A percentile compares a stretch with the other conserved stretches of the same genome.
These are phyloP conservation scores for Selenia dentaria DNA, from an alignment of 2,888 invertebrate species.

Conservation along the genomic window DNA sequence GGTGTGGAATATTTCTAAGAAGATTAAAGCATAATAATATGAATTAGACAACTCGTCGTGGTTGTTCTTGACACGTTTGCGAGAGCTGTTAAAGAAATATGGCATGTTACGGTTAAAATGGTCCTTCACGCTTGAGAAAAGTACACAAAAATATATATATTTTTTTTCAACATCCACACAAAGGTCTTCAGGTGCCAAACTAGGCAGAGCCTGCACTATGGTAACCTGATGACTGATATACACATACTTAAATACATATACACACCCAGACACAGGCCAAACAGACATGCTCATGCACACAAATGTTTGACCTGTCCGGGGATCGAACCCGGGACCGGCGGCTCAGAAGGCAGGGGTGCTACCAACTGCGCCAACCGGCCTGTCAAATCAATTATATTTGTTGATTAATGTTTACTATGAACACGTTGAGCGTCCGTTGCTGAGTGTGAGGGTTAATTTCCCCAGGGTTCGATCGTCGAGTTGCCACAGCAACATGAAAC, in stretches of 20 bases:
- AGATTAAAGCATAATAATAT: slow-evolving; percentile 19
- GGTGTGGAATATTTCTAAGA: slow-evolving; percentile 23
- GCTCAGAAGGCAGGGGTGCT: too few species aligned
- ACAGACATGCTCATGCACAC: too few species aligned
- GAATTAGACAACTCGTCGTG: slow-evolving; percentile 10
- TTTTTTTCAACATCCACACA: too few species aligned
- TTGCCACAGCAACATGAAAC: slow-evolving; percentile 46
- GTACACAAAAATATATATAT: slow-evolving; percentile 10
- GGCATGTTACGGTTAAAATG: slow-evolving; percentile 15
- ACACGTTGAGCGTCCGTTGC: slow-evolving; percentile 28
- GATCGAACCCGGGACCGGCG: too few species aligned
- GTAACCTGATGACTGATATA: too few species aligned
- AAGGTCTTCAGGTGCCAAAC: too few species aligned
- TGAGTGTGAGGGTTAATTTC: slow-evolving; percentile 52
- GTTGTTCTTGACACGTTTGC: slow-evolving; percentile 28
- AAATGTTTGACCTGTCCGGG: too few species aligned
- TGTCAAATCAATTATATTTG: too few species aligned
- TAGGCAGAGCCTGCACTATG: too few species aligned
- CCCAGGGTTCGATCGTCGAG: slow-evolving; percentile 56
- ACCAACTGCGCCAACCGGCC: too few species aligned
- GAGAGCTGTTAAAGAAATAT: slow-evolving; percentile 34
- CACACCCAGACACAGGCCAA: too few species aligned
- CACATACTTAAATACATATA: too few species aligned
- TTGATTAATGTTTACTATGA: slow-evolving; percentile 14
- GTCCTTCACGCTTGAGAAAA: slow-evolving; percentile 10